phyloP scores from a whole-genome alignment of 2,888 invertebrate genomes.

The Pseudococcus longispinus region DNA sequence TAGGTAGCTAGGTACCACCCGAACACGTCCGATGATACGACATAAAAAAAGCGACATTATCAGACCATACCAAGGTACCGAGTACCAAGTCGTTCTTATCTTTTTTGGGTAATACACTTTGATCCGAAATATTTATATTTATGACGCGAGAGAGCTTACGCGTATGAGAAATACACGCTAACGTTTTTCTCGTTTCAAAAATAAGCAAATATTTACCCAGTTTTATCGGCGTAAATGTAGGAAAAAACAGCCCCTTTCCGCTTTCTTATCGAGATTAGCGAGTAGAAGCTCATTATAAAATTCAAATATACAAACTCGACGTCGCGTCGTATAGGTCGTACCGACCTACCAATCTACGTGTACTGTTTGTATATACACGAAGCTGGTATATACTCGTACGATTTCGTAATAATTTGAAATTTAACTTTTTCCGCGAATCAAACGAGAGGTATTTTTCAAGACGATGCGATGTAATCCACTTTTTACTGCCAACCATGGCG shows the following conservation, averaged over 20 bases:
- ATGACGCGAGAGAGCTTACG: background rate
- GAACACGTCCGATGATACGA: background rate
- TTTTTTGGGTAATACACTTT: conserved; percentile 6
- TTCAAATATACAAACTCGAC: background rate
- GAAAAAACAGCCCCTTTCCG: conserved; percentile 24
- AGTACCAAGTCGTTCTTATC: background rate
- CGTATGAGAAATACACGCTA: background rate
- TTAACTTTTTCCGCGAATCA: background rate
- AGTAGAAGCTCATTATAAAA: conserved; percentile 14
- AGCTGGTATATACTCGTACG: background rate
- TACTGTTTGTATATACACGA: background rate
- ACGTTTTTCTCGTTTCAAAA: conserved; percentile 23
- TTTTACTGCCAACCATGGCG: background rate
- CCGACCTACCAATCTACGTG: background rate
- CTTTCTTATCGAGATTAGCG: conserved; percentile 15
- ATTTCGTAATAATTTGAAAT: background rate
- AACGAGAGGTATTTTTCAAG: background rate
- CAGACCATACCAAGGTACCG: background rate
- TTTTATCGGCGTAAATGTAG: background rate
- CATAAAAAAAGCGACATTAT: background rate
- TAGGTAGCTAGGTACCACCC: background rate
- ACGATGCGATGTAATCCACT: background rate
- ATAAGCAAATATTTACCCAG: conserved; percentile 28
- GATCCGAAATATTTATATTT: conserved; percentile 24
- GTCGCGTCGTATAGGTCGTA: background rate